Evolutionary conservation across 1,140 invertebrate species (phyloP).

Genomic region (Meteorus sp.): DNA sequence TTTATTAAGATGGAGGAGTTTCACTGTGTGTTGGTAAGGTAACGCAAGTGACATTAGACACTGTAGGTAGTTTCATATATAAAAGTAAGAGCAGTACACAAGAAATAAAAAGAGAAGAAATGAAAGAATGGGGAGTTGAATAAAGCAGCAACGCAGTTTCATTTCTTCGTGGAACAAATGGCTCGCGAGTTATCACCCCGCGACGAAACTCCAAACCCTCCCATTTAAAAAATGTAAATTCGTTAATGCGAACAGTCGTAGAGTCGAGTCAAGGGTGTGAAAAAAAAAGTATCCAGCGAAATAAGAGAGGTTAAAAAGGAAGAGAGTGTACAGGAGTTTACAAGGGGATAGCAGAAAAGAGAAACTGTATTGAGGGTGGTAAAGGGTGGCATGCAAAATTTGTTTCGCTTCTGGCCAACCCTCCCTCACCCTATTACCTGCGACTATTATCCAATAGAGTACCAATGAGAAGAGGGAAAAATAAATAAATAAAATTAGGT

Average conservation of each 20-base stretch:
- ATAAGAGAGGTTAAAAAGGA: slow-evolving; percentile 20
- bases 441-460: slow-evolving; percentile 59
- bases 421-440: slow-evolving; percentile 48
- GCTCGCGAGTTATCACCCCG: slow-evolving; percentile 57
- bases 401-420: slow-evolving; percentile 25
- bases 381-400: slow-evolving; percentile 49
- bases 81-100: too few species aligned
- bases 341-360: slow-evolving; percentile 19
- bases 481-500: slow-evolving; percentile 59
- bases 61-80: too few species aligned
- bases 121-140: too few species aligned
- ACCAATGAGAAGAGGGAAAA: too few species aligned
- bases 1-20: slow-evolving; percentile 56
- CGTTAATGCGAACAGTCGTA: slow-evolving; percentile 53
- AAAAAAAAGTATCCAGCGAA: slow-evolving; percentile 19
- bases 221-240: slow-evolving; percentile 62
- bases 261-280: slow-evolving; percentile 22
- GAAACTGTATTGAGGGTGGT: slow-evolving; percentile 16
- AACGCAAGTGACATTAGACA: too few species aligned
- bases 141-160: slow-evolving; percentile 36
- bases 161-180: slow-evolving; percentile 57
- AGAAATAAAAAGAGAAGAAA: not conserved
- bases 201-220: slow-evolving; percentile 41
- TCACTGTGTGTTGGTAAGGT: too few species aligned
- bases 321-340: slow-evolving; percentile 25